These are phyloP conservation scores for Drosophila emarginata DNA, from an alignment of 2,888 invertebrate species.

Conservation along the genomic window DNA sequence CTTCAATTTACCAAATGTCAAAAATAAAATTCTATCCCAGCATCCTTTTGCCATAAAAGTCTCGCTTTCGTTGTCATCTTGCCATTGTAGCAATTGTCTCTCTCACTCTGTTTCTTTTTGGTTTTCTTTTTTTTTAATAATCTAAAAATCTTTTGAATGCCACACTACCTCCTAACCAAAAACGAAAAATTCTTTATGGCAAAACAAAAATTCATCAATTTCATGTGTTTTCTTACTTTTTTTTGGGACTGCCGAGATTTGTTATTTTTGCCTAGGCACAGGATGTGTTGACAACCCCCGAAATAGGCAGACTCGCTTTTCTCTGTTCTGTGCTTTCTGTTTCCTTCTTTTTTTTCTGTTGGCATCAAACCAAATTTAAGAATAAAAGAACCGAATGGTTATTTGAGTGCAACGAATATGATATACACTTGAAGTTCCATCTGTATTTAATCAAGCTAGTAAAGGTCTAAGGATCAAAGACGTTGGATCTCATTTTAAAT, in stretches of 20 bases:
- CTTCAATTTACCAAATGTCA: conserved; percentile 73
- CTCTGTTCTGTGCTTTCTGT: conserved; percentile 8
- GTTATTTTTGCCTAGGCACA: conserved; percentile 3
- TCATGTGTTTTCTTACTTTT: conserved; percentile 25
- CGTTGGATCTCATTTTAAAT: neutral
- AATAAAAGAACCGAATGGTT: conserved; percentile 32
- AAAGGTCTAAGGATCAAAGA: neutral
- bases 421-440: neutral
- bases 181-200: conserved; percentile 36
- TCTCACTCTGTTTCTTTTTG: neutral
- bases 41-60: conserved; percentile 29
- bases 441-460: too few species aligned
- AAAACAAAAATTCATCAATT: conserved; percentile 61
- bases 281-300: conserved; percentile 51
- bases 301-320: conserved; percentile 28
- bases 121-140: conserved; percentile 58
- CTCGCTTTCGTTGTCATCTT: conserved; percentile 8
- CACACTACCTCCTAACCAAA: conserved; percentile 52
- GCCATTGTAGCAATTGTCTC: conserved; percentile 35
- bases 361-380: conserved; percentile 46
- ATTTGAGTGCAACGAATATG: neutral
- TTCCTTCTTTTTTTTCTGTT: conserved; percentile 20
- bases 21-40: conserved; percentile 34
- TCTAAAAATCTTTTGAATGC: conserved; percentile 64
- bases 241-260: conserved; percentile 12